Conservation (phyloP, 2,113 vertebrate genomes). For the Cinclus cinclus region DNA sequence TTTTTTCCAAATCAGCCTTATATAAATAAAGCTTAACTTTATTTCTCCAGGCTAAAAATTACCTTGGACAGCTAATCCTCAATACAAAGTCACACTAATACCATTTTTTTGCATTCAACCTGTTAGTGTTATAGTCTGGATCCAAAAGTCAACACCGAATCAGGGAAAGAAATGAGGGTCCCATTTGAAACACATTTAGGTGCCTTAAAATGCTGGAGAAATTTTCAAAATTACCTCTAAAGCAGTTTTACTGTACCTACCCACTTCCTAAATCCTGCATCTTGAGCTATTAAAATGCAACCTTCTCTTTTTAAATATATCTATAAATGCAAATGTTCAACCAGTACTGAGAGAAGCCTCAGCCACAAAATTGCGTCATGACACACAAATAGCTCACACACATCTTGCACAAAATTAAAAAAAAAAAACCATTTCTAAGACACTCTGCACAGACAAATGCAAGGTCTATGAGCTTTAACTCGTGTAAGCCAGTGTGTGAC, state of each 20-base stretch:
- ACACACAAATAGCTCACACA: not conserved
- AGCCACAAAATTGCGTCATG: not conserved
- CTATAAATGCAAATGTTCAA: not conserved
- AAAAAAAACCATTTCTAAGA: not conserved
- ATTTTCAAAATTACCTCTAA: not conserved
- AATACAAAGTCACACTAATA: conserved; percentile 43
- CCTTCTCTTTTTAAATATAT: not conserved
- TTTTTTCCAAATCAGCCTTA: conserved; percentile 71
- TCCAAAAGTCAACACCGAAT: not conserved
- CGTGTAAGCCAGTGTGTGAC: not conserved
- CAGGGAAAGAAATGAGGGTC: not conserved
- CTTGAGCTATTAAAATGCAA: not conserved
- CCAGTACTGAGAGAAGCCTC: not conserved
- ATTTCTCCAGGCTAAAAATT: conserved; percentile 75
- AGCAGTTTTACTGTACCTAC: not conserved
- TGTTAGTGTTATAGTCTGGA: conserved; percentile 41
- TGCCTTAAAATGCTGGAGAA: not conserved
- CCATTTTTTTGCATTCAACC: conserved; percentile 49
- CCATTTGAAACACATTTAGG: not conserved
- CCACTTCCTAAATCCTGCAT: not conserved
- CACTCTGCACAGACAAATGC: not conserved
- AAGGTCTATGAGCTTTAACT: not conserved
- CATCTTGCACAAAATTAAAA: not conserved
- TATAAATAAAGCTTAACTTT: conserved; percentile 78
- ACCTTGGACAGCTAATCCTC: conserved; percentile 72